Evolutionary conservation across 2,888 invertebrate species (phyloP), one percentile per base, ranked within the genome.

Genomic region (Ectropis crepuscularia): DNA sequence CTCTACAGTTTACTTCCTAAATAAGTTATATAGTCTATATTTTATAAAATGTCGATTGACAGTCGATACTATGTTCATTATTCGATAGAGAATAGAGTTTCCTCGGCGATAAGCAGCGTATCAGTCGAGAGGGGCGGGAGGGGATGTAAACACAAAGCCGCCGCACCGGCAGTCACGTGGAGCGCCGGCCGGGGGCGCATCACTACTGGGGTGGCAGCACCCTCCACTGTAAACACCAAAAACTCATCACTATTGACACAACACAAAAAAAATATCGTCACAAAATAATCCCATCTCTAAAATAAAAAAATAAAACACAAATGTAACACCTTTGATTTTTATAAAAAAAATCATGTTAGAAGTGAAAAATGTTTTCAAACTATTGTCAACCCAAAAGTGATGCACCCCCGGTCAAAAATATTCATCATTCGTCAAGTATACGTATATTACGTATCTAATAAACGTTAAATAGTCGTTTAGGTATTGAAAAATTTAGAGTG

Each of bases 111-210:
- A 57, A 54, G 43, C 11, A 57, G 54, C 49, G 53, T 58, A 64
- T 62, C 71, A 42, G 57, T 39, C 51, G 51, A 53, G 66, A 68
- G 74, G 6, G 5, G 53, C 72, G 72, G 72, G 72, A 78, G 71
- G 72, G 74, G 88, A 83, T 89, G 92, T 92, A 90, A 92, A 92
- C 92, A 92, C 87, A 87, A 88, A 89, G 88, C 81, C 78, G 75
- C 82, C 79, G 76, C 79, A 80, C 85, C 90, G 90, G 89, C 92
- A 92, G 92, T 92, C 92, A 92, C 92, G 91, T 92, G 92, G 90
- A 85, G 91, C 87, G 85, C 81, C 83, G 78, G 89, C 89, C 92
- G 89, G 90, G 91, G 89, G 90, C 89, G 91, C 92, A 91, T 92
- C 92, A 92, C 92, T 91, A 87, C 88, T 89, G 88, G 89, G 88